These are phyloP conservation scores for Dermochelys coriacea DNA, from an alignment of 2,797 vertebrate species.

Conservation along the genomic window DNA sequence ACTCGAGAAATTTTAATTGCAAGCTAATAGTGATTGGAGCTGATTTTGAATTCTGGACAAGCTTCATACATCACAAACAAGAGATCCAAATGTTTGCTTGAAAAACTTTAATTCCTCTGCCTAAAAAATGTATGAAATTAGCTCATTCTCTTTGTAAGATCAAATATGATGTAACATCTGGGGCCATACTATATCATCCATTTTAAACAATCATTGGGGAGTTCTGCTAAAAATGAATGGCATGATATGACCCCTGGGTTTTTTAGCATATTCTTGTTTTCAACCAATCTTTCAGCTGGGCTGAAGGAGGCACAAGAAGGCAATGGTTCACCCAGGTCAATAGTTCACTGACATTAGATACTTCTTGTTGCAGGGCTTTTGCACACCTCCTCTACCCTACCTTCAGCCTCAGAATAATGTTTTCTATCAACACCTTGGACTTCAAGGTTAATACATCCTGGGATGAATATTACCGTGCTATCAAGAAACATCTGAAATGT, in stretches of 20 bases:
- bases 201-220: neutral
- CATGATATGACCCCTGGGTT: neutral
- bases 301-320: neutral
- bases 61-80: neutral
- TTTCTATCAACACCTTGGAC: neutral
- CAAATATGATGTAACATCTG: neutral
- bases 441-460: neutral
- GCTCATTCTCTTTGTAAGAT: neutral
- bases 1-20: neutral
- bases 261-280: neutral
- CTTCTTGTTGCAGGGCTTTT: neutral
- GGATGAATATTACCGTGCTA: neutral
- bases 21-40: accelerated
- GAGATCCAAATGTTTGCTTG: neutral
- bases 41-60: neutral
- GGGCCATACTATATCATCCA: neutral
- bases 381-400: neutral
- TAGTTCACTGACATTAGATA: neutral
- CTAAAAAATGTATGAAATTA: neutral
- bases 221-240: neutral
- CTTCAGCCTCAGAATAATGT: neutral
- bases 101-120: neutral
- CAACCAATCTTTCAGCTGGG: neutral
- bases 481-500: neutral
- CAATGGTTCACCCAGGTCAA: neutral